Base-by-base conservation (phyloP, 2,888 invertebrate species). In the Brachypterus glaber region DNA sequence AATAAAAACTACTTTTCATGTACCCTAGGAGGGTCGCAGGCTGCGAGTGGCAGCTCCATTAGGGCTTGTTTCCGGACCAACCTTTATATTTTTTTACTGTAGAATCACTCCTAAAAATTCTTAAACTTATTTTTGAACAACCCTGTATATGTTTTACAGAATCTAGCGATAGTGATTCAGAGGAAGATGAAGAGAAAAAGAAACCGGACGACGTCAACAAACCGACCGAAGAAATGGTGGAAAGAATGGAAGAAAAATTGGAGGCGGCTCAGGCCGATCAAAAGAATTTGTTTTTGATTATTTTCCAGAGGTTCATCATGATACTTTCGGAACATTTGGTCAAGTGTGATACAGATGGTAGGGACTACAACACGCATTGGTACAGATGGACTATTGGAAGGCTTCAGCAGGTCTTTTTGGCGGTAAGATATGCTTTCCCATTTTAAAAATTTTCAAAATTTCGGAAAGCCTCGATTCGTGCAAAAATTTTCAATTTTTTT, bases 231-330 rank as follows among this genome's bases (percentile, higher is more conserved):
- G 83, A 95, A 72, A 82, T 86, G 57, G 86, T 96, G 1, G 95
- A 95, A 61, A 77, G 89, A 39, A 90, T 95, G 90, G 95, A 96
- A 62, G 95, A 96, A 63, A 84, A 86, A 42, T 65, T 95, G 40
- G 96, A 96, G 66, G 82, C 86, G 2, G 92, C 91, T 0, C 92
- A 93, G 68, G 90, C 90, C 47, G 93, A 96, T 68, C 93, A 95
- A 68, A 96, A 96, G 69, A 88, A 93, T 59, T 72, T 96, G 45
- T 96, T 96, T 66, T 79, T 96, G 45, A 93, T 96, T 63, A 90
- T 96, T 54, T 96, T 96, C 69, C 95, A 96, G 74, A 77, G 96
- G 42, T 97, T 98, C 70, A 96, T 96, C 50, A 95, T 96, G 86
- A 89, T 95, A 53, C 71, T 98, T 48, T 92, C 93, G 0, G 95